Base-by-base conservation (phyloP, 2,888 invertebrate genomes). In the Drosophila vallismaia region DNA sequence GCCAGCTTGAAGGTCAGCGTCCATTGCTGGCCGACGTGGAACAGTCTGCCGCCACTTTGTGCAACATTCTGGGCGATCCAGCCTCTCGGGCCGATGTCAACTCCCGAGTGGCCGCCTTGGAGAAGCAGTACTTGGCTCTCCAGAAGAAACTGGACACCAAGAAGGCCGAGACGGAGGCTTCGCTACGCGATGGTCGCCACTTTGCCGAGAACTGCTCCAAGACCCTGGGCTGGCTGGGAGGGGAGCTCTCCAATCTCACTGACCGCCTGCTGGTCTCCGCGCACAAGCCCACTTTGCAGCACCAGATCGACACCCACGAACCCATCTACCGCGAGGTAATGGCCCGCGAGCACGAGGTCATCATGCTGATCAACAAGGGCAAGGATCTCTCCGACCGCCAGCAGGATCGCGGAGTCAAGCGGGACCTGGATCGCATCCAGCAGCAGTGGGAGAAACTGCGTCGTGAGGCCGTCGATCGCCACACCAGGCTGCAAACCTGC, bases 321-420 rank as follows among this genome's bases (percentile, higher is more conserved):
- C 97, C 97, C 0, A 93, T 97, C 53, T 98, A 98, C 91, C 93
- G 96, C 33, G 97, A 97, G 86, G 96, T 98, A 1, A 95, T 97
- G 92, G 94, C 95, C 74, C 94, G 96, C 71, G 98, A 98, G 87
- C 97, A 98, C 88, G 98, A 98, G 92, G 95, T 98, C 0, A 97
- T 98, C 76, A 97, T 98, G 95, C 93, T 98, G 12, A 91, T 98
- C 31, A 98, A 98, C 89, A 98, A 97, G 92, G 98, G 98, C 79
- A 93, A 95, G 74, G 96, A 96, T 82, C 92, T 96, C 72, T 88
- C 94, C 6, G 92, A 89, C 31, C 89, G 89, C 7, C 93, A 94
- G 52, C 89, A 90, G 55, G 91, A 92, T 76, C 93, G 95, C 66
- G 93, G 94, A 31, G 92, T 95, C 0, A 95, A 95, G 86, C 93